Percentiles rank a stretch among this genome's conserved stretches.
These are phyloP conservation scores for Drosophila borborema DNA, from an alignment of 2,888 invertebrate species.

Conservation along the genomic window DNA sequence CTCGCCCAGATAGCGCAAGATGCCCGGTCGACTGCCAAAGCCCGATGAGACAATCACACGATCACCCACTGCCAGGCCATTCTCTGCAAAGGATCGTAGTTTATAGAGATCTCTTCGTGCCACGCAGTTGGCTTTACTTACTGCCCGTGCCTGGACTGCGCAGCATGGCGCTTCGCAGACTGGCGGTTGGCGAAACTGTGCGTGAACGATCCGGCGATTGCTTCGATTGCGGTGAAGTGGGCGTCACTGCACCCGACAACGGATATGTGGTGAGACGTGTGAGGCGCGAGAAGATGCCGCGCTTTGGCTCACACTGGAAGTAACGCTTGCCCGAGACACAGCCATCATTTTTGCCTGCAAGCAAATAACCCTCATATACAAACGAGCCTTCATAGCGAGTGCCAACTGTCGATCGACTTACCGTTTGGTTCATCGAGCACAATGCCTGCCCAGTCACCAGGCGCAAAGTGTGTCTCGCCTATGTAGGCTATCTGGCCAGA, in stretches of 20 bases:
- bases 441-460: slow-evolving; percentile 99
- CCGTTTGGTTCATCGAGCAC: slow-evolving; percentile 98
- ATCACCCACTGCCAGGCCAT: slow-evolving; percentile 93
- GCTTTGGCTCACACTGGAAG: slow-evolving; percentile 96
- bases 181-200: slow-evolving; percentile 84
- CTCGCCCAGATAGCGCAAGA: slow-evolving; percentile 92
- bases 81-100: slow-evolving; percentile 64
- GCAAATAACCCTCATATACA: neutral
- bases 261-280: slow-evolving; percentile 93
- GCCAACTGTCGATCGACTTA: slow-evolving; percentile 42
- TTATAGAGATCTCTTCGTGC: neutral
- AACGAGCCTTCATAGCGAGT: neutral
- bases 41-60: slow-evolving; percentile 95
- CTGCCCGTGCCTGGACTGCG: slow-evolving; percentile 82
- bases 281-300: slow-evolving; percentile 96
- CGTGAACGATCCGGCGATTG: slow-evolving; percentile 83
- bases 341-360: slow-evolving; percentile 97
- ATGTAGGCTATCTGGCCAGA: slow-evolving; percentile 95
- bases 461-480: slow-evolving; percentile 97
- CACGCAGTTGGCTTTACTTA: slow-evolving; percentile 58
- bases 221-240: slow-evolving; percentile 77
- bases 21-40: slow-evolving; percentile 95
- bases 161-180: slow-evolving; percentile 80
- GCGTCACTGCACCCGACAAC: slow-evolving; percentile 87
- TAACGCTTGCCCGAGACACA: slow-evolving; percentile 96